Percentiles rank a stretch among this genome's conserved stretches.
Evolutionary conservation across 2,888 invertebrate species (phyloP).

Genomic region (Dysmachus trigonus): DNA sequence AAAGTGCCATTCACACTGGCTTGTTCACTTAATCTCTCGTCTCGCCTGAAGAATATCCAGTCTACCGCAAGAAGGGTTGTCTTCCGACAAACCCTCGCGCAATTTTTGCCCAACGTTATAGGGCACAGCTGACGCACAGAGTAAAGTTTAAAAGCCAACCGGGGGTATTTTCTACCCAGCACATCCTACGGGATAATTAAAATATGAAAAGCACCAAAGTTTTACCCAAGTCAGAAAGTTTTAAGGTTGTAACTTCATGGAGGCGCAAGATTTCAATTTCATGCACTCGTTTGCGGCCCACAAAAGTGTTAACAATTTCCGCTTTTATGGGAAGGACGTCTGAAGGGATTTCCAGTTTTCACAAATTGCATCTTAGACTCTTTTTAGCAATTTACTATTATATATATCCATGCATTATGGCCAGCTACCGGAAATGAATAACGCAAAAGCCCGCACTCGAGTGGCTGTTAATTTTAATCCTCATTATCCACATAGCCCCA

Average conservation of each 20-base stretch:
- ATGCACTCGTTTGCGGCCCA: not conserved
- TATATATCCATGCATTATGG: constrained; percentile 5
- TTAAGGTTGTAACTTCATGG: not conserved
- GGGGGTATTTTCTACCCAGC: not conserved
- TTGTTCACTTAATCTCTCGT: constrained; percentile 22
- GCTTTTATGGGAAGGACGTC: not conserved
- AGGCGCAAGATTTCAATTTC: not conserved
- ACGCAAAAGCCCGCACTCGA: not conserved
- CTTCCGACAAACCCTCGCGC: not conserved
- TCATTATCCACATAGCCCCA: not conserved
- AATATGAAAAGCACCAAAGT: constrained; percentile 2
- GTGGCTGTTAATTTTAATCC: constrained; percentile 18
- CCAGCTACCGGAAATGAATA: not conserved
- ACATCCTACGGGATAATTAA: not conserved
- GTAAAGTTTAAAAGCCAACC: not conserved
- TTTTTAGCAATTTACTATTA: not conserved
- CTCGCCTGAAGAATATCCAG: constrained; percentile 3
- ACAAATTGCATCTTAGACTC: not conserved
- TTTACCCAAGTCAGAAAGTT: not conserved
- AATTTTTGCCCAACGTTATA: not conserved
- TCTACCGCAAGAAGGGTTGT: not conserved
- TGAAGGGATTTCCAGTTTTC: not conserved
- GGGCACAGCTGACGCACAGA: not conserved
- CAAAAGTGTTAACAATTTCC: constrained; percentile 14
- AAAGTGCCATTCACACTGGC: not conserved